phyloP scores from a whole-genome alignment of 2,113 vertebrate genomes.

The Pseudopipra pipra region DNA sequence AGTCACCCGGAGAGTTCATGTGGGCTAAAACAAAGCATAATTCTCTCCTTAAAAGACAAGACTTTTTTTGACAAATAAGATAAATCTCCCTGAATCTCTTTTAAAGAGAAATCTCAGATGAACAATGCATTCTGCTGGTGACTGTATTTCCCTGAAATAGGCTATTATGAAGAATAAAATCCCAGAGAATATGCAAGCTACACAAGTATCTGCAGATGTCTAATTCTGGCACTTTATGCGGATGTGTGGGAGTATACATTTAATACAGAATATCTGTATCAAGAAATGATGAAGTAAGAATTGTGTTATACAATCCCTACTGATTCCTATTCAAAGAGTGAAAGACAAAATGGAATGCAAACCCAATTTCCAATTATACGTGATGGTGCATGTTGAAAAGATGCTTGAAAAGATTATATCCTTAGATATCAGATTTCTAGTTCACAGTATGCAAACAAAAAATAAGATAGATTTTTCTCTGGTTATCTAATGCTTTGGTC shows the following conservation, averaged over 20 bases:
- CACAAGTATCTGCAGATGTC: background rate
- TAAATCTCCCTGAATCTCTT: background rate
- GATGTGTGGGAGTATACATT: background rate
- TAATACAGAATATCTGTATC: background rate
- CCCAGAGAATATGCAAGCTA: slow-evolving; percentile 1
- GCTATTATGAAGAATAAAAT: background rate
- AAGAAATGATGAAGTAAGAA: slow-evolving; percentile 5
- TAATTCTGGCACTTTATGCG: background rate
- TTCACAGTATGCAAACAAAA: background rate
- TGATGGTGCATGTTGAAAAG: background rate
- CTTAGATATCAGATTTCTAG: background rate
- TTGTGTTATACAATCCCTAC: background rate
- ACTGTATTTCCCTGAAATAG: slow-evolving; percentile 19
- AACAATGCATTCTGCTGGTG: background rate
- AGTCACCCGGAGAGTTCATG: background rate
- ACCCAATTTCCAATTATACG: background rate
- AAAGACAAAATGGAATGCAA: slow-evolving; percentile 2
- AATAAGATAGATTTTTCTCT: background rate
- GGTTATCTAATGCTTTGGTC: background rate
- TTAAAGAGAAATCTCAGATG: background rate
- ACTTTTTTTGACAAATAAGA: background rate
- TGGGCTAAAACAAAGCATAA: background rate
- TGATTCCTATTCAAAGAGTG: background rate
- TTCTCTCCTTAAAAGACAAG: background rate
- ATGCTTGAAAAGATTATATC: background rate